Percentiles rank a stretch among this genome's conserved stretches.
Conservation (phyloP, 2,888 invertebrate species). For the Aphrophora alni region DNA sequence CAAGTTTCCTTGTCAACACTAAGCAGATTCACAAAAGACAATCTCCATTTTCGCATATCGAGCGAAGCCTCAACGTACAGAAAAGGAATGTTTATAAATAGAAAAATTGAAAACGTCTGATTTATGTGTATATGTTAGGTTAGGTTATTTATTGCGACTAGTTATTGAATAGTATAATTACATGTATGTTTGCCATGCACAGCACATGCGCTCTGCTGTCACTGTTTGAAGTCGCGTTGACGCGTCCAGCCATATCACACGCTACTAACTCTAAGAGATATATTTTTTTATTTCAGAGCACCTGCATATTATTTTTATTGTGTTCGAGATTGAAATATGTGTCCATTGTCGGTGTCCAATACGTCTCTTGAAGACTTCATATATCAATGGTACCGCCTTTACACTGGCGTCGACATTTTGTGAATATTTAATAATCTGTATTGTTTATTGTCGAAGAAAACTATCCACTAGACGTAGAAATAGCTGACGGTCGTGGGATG, state of each 20-base stretch:
- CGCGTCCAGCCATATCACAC: neutral
- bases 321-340: neutral
- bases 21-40: too few relatives aligned
- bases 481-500: neutral
- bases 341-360: neutral
- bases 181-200: constrained; percentile 21
- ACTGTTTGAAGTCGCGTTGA: too few relatives aligned
- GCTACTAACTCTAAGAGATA: neutral
- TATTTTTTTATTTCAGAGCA: neutral
- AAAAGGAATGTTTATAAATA: neutral
- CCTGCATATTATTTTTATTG: neutral
- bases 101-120: neutral
- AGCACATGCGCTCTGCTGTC: neutral
- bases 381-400: neutral
- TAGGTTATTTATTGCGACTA: constrained; percentile 20
- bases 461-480: neutral
- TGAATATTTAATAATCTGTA: constrained; percentile 1
- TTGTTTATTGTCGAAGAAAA: neutral
- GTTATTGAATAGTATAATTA: constrained; percentile 38
- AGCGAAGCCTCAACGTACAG: neutral
- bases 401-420: neutral
- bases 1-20: too few relatives aligned
- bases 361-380: neutral
- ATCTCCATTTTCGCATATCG: neutral
- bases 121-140: neutral